Base-by-base conservation (phyloP, 2,113 vertebrate species). In the Choloepus hoffmanni region DNA sequence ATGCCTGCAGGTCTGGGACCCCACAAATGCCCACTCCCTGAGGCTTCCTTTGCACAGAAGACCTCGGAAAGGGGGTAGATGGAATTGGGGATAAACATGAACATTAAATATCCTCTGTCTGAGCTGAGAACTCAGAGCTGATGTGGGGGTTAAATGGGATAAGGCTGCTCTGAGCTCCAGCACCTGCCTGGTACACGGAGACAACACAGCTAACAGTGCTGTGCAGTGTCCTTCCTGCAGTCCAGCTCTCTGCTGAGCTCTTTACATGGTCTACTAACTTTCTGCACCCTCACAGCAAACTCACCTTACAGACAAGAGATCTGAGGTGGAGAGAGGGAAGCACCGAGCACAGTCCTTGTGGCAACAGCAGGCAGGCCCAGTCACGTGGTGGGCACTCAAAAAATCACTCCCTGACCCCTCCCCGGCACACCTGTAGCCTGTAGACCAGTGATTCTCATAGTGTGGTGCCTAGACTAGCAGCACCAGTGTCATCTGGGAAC, bases 121-220 rank as follows among this genome's bases (percentile, higher is more conserved):
- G 24, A 58, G 21, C 77, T 24, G n/a, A 14, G 77, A 8, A 33
- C 53, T 79, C n/a, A 36, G 6, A 62, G 16, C 40, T 72, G 53
- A 60, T 0, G 4, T 3, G 26, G 16, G 2, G 24, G 26, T 40
- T 18, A 11, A 15, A 12, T 1, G 18, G 24, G 58, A 40, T 63
- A 26, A 14, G 7, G 2, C 5, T 3, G n/a, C 43, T 48, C 8
- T 19, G 73, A 65, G 9, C 19, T 11, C 65, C 43, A 8, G 86
- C 2, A 1, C n/a, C 85, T 19, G 0, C 53, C 77, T 36, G 53
- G 53, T 15, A 21, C 30, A 21, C 11, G 28, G 76, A 11, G 18
- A 23, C 5, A n/a, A 18, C 21, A 15, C 2, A 18, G 82, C 6
- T 21, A 4, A 23, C 10, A n/a, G 21, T 19, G 26, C 2, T 12